phyloP scores from a whole-genome alignment of 2,113 vertebrate genomes.

The Ptilonorhynchus violaceus region DNA sequence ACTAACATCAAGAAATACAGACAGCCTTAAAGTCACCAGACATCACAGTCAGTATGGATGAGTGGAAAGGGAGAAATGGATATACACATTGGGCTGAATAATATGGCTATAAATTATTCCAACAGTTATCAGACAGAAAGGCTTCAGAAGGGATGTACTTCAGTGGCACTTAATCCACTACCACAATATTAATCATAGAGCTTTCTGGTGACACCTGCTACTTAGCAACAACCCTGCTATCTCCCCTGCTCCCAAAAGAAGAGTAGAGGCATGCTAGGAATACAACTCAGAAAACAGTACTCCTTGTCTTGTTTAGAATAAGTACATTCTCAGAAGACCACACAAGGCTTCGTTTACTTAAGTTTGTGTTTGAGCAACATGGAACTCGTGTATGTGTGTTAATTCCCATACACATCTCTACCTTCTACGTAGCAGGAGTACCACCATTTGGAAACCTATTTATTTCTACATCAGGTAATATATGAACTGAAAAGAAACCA shows the following conservation, averaged over 20 bases:
- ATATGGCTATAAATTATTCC: not conserved
- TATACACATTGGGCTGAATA: not conserved
- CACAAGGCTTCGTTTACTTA: not conserved
- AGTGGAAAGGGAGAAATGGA: not conserved
- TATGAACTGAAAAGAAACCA: not conserved
- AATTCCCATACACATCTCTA: not conserved
- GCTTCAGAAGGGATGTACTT: not conserved
- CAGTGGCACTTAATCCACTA: not conserved
- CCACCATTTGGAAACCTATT: not conserved
- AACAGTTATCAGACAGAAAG: not conserved
- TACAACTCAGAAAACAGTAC: not conserved
- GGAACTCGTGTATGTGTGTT: fast-evolving
- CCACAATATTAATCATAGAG: not conserved
- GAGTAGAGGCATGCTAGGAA: not conserved
- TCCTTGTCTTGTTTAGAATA: not conserved
- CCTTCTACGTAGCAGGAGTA: not conserved
- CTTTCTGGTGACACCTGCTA: not conserved
- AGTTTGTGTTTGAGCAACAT: not conserved
- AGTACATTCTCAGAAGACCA: not conserved
- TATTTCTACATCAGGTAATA: not conserved
- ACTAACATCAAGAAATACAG: not conserved
- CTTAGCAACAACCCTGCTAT: not conserved
- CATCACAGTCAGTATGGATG: not conserved
- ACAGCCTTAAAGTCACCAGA: not conserved
- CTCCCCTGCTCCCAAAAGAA: not conserved